These are phyloP conservation scores for Tachuris rubrigastra DNA, from an alignment of 2,113 vertebrate species.

Conservation along the genomic window DNA sequence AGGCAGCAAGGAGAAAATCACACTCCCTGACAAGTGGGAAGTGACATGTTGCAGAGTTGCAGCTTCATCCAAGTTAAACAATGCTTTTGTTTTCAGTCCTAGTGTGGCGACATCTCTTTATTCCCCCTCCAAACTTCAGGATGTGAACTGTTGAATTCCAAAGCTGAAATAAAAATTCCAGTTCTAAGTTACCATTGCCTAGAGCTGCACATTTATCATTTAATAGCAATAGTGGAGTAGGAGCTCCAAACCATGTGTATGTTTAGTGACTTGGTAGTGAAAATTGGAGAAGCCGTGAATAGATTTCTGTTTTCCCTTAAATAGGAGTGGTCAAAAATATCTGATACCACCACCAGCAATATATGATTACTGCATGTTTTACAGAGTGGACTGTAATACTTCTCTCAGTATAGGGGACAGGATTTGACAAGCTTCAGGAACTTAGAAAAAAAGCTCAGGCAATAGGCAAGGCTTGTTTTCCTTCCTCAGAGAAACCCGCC, in stretches of 20 bases:
- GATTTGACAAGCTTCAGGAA: background rate
- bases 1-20: slow-evolving; percentile 18
- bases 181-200: background rate
- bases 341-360: background rate
- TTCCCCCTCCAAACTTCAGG: background rate
- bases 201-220: background rate
- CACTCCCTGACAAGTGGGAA: background rate
- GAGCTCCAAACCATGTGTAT: accelerated
- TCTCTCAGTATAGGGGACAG: background rate
- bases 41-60: background rate
- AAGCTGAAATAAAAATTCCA: background rate
- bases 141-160: background rate
- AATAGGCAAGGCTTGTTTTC: background rate
- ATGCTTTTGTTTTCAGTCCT: background rate
- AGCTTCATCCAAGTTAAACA: background rate
- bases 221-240: background rate
- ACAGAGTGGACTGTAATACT: background rate
- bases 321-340: background rate
- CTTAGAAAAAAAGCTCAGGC: background rate
- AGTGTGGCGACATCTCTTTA: background rate
- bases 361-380: background rate
- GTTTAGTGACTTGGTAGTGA: background rate
- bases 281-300: background rate
- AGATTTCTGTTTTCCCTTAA: background rate
- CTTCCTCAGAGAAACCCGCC: background rate